These are phyloP conservation scores for Nymphalis c-album DNA, from an alignment of 2,888 invertebrate genomes.

Conservation along the genomic window DNA sequence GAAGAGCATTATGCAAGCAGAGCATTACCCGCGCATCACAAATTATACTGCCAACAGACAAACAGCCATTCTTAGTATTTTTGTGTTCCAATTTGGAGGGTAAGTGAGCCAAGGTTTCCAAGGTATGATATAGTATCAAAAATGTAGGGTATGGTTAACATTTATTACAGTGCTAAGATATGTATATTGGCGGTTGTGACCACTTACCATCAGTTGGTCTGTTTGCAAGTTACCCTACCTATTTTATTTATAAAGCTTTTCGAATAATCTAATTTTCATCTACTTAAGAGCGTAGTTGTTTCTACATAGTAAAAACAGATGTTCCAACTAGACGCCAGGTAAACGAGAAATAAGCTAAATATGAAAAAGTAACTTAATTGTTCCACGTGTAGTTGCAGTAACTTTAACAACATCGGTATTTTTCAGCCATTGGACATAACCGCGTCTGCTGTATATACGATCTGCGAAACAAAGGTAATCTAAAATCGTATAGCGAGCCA, in stretches of 20 bases:
- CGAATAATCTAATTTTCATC: background rate
- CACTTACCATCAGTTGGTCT: no score
- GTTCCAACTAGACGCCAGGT: background rate
- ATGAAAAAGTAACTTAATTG: slow-evolving; percentile 19
- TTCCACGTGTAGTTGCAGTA: slow-evolving; percentile 13
- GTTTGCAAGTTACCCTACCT: no score
- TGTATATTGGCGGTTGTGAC: no score
- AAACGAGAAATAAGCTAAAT: slow-evolving; percentile 1
- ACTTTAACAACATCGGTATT: slow-evolving; percentile 22
- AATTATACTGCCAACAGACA: no score
- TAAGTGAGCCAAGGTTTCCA: no score
- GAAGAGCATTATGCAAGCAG: no score
- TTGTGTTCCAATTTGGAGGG: no score
- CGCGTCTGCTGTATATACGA: slow-evolving; percentile 26
- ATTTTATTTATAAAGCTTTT: background rate
- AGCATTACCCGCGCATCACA: no score
- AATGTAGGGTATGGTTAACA: no score
- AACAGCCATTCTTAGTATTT: no score
- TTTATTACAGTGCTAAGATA: no score
- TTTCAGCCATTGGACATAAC: slow-evolving; percentile 25
- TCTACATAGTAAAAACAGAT: background rate
- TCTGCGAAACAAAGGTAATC: slow-evolving; percentile 29
- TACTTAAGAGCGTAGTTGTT: background rate
- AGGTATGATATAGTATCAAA: no score
- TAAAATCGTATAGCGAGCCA: slow-evolving; percentile 25